Evolutionary conservation across 2,888 invertebrate genomes (phyloP), one percentile per base, ranked within the genome.

Genomic region (Parnassius glacialis): DNA sequence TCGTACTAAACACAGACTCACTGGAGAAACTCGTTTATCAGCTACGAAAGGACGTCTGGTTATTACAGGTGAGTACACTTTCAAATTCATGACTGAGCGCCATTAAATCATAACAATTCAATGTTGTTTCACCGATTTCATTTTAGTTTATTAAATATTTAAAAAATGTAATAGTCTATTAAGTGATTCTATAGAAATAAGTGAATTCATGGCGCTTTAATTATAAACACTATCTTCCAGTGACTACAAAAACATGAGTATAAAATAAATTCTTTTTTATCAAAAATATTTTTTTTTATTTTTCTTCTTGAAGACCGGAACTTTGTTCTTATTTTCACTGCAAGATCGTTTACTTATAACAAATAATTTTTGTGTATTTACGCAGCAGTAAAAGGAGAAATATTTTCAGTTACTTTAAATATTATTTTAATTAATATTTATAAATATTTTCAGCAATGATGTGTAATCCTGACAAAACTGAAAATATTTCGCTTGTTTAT

Each of bases 21-120:
- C 97, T 72, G 97, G 97, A 71, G 97, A 98, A 93, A 97, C 97
- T 62, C 93, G 97, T 82, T 92, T 98, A 71, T 97, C 97, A 75
- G 97, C 97, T 61, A 97, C 97, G 64, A 97, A 97, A 84, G 98
- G 98, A 88, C 94, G 97, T 79, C 93, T 98, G 75, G 98, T 98
- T 89, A 97, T 98, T 89, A 97, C 98, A 90, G 97, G 98, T 98
- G 94, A 95, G 97, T 82, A 67, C 52, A 64, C 57, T 54, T 64
- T 61, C 57, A 50, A 50, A 55, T 52, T 62, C 13, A 53, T 52
- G 53, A 60, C 42, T 51, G 57, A 64, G 72, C 69, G 67, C 67
- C 47, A 68, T 75, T 67, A 70, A 71, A 68, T 72, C 69, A 68
- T 68, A 41, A 10, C 44, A 48, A 12, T 43, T 25, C n/a, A 45